A percentile compares a stretch with the other conserved stretches of the same genome.
These are phyloP conservation scores for Deilephila elpenor DNA, from an alignment of 2,888 invertebrate species.

Conservation along the genomic window DNA sequence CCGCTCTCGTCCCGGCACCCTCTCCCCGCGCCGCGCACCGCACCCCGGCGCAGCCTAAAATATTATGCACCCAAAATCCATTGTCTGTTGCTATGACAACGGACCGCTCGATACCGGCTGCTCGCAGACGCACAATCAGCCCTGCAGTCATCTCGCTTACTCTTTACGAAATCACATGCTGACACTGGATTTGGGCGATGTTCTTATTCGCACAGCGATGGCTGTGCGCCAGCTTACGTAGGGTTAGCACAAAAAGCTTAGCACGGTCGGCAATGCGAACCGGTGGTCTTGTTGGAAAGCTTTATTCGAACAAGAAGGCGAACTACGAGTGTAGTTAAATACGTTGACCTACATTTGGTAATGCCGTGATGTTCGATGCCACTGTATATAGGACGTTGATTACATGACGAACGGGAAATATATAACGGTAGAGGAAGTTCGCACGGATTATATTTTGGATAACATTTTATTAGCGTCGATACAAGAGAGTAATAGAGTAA, in stretches of 20 bases:
- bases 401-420: slow-evolving; percentile 21
- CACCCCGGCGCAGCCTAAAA: slow-evolving; percentile 81
- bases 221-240: slow-evolving; percentile 76
- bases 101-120: slow-evolving; percentile 77
- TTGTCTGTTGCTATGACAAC: slow-evolving; percentile 84
- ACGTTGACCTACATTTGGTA: slow-evolving; percentile 52
- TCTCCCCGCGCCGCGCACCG: slow-evolving; percentile 61
- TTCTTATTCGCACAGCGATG: slow-evolving; percentile 70
- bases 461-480: not conserved
- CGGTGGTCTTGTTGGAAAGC: slow-evolving; percentile 74
- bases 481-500: not conserved
- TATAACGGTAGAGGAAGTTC: slow-evolving; percentile 21
- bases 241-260: slow-evolving; percentile 70
- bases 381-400: slow-evolving; percentile 42
- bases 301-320: slow-evolving; percentile 67
- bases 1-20: slow-evolving; percentile 67
- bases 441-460: slow-evolving; percentile 12
- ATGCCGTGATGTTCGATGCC: slow-evolving; percentile 23
- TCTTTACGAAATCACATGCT: slow-evolving; percentile 70
- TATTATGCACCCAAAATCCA: slow-evolving; percentile 85
- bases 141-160: slow-evolving; percentile 78
- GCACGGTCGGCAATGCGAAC: slow-evolving; percentile 54
- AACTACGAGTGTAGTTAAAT: slow-evolving; percentile 53
- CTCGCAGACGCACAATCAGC: slow-evolving; percentile 70
- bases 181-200: slow-evolving; percentile 70